phyloP scores from a whole-genome alignment of 2,888 invertebrate species.

The Lepidocyrtinus sp. region DNA sequence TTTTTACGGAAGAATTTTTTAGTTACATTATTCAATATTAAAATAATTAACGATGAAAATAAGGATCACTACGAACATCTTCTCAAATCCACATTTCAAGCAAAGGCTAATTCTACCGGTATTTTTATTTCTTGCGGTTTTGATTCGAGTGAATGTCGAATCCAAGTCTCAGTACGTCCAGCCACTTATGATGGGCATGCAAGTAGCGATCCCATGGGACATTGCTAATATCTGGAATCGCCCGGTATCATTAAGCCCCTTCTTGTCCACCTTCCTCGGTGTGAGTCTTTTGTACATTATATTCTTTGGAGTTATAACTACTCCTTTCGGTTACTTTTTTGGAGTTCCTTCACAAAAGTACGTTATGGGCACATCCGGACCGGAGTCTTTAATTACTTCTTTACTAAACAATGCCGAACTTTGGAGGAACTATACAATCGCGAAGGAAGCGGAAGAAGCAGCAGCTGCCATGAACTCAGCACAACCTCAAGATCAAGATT shows the following conservation, averaged over 20 bases:
- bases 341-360: slow-evolving; percentile 70
- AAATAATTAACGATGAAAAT: too few relatives aligned
- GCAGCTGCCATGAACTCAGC: background rate
- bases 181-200: slow-evolving; percentile 66
- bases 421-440: slow-evolving; percentile 25
- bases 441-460: background rate
- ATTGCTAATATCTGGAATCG: slow-evolving; percentile 67
- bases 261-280: slow-evolving; percentile 54
- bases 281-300: slow-evolving; percentile 57
- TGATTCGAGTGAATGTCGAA: slow-evolving; percentile 15
- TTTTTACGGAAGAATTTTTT: too few relatives aligned
- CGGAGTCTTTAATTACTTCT: slow-evolving; percentile 26
- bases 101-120: background rate
- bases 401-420: slow-evolving; percentile 29
- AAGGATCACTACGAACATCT: too few relatives aligned
- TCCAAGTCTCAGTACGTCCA: slow-evolving; percentile 65
- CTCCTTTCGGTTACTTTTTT: slow-evolving; percentile 69
- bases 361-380: slow-evolving; percentile 58
- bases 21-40: too few relatives aligned
- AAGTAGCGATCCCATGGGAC: slow-evolving; percentile 67
- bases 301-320: slow-evolving; percentile 68
- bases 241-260: slow-evolving; percentile 61
- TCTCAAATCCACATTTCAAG: too few relatives aligned
- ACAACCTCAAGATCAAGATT: background rate
- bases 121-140: background rate